phyloP scores from a whole-genome alignment of 2,797 vertebrate species.

The Taenioides sp. region DNA sequence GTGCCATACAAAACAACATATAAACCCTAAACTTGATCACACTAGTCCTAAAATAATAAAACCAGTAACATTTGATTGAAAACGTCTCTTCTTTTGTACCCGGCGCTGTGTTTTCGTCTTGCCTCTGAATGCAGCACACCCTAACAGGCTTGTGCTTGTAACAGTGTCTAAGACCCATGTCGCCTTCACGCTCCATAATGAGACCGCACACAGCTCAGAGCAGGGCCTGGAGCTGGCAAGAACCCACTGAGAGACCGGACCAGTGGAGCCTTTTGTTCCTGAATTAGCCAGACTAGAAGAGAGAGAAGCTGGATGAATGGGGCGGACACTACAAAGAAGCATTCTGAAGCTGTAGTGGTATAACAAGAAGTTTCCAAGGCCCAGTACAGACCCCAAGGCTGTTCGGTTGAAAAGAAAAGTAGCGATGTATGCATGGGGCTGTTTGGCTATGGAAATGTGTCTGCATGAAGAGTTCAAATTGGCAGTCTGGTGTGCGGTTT shows the following conservation, averaged over 20 bases:
- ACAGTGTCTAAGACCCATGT: conserved; percentile 73
- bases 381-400: background rate
- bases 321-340: conserved; percentile 50
- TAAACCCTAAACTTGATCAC: too few species aligned
- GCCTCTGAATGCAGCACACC: conserved; percentile 53
- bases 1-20: too few species aligned
- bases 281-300: conserved; percentile 76
- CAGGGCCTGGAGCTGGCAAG: conserved; percentile 50
- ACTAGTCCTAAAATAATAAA: too few species aligned
- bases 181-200: conserved; percentile 72
- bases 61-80: background rate
- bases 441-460: conserved; percentile 8
- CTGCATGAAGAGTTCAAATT: background rate
- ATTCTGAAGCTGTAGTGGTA: too few species aligned
- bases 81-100: conserved; percentile 31
- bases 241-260: conserved; percentile 69
- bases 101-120: conserved; percentile 43
- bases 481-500: background rate
- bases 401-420: conserved; percentile 3
- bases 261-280: conserved; percentile 72
- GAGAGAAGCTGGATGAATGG: conserved; percentile 63
- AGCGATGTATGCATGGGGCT: conserved; percentile 12
- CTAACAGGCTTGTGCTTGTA: conserved; percentile 75
- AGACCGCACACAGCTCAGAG: conserved; percentile 67
- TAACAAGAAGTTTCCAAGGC: conserved; percentile 51